These are phyloP conservation scores for Xestobium rufovillosum DNA, from an alignment of 2,888 invertebrate species.

Conservation along the genomic window DNA sequence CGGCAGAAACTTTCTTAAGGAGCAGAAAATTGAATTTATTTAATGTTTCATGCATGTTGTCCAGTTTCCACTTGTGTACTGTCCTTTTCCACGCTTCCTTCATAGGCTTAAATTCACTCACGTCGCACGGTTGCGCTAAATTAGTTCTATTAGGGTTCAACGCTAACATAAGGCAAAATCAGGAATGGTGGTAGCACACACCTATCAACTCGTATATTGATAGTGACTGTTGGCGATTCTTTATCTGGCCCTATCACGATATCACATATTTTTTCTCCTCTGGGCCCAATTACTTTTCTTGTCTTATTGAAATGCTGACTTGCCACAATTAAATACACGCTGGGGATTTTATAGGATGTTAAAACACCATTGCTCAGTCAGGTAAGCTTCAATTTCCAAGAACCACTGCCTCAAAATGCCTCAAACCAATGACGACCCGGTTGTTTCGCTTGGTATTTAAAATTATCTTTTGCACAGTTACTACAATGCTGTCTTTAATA, in stretches of 20 bases:
- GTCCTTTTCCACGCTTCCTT: constrained; percentile 16
- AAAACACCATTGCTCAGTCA: no score
- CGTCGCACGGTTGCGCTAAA: constrained; percentile 18
- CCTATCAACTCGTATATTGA: no score
- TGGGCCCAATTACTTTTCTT: no score
- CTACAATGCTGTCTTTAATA: constrained; percentile 3
- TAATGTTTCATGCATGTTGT: constrained; percentile 2
- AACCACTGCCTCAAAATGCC: no score
- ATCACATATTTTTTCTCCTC: constrained; percentile 13
- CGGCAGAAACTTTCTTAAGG: neutral
- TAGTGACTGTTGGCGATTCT: no score
- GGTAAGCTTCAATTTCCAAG: no score
- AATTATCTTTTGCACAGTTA: constrained; percentile 6
- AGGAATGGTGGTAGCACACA: no score
- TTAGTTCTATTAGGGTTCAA: constrained; percentile 18
- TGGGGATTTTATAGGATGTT: no score
- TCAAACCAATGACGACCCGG: constrained; percentile 3
- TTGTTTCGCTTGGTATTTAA: constrained; percentile 5
- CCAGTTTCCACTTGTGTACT: constrained; percentile 8
- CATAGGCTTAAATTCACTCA: constrained; percentile 16
- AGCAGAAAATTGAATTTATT: constrained; percentile 11
- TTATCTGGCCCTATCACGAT: constrained; percentile 12
- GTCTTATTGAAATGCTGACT: constrained; percentile 15
- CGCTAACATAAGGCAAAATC: constrained; percentile 4
- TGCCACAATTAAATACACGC: constrained; percentile 16